phyloP scores from a whole-genome alignment of 2,888 invertebrate genomes.

The Campoplex capitator region DNA sequence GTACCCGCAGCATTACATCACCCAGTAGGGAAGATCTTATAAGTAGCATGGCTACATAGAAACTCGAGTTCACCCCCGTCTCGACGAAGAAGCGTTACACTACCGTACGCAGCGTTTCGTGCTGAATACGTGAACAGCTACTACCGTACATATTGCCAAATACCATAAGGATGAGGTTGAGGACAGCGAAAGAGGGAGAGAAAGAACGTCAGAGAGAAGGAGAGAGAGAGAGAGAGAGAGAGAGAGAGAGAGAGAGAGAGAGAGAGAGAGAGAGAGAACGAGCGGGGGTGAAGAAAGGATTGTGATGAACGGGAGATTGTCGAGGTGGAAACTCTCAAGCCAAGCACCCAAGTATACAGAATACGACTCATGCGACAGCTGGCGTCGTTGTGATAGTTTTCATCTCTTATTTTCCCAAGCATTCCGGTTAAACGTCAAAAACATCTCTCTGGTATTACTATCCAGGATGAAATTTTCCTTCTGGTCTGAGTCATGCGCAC shows the following conservation, averaged over 20 bases:
- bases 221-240: background rate
- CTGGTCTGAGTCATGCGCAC: background rate
- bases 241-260: background rate
- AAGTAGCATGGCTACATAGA: constrained; percentile 68
- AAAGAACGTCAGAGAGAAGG: background rate
- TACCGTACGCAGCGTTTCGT: constrained; percentile 56
- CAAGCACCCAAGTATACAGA: constrained; percentile 27
- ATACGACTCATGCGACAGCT: constrained; percentile 26
- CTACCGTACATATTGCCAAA: constrained; percentile 47
- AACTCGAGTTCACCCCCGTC: constrained; percentile 29
- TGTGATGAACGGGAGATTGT: constrained; percentile 27
- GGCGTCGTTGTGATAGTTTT: constrained; percentile 23
- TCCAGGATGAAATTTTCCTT: constrained; percentile 2
- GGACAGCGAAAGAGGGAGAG: background rate
- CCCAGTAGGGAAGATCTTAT: constrained; percentile 71
- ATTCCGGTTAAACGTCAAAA: constrained; percentile 27
- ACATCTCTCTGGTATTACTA: constrained; percentile 10
- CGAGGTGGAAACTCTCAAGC: constrained; percentile 43
- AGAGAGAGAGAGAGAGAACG: background rate
- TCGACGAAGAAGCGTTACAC: constrained; percentile 55
- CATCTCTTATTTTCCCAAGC: constrained; percentile 4
- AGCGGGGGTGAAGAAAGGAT: background rate
- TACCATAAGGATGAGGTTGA: constrained; percentile 32
- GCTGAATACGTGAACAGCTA: constrained; percentile 63
- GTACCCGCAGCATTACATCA: constrained; percentile 72